Conservation (phyloP, 2,797 vertebrate species). For the Spinus olivaceus region DNA sequence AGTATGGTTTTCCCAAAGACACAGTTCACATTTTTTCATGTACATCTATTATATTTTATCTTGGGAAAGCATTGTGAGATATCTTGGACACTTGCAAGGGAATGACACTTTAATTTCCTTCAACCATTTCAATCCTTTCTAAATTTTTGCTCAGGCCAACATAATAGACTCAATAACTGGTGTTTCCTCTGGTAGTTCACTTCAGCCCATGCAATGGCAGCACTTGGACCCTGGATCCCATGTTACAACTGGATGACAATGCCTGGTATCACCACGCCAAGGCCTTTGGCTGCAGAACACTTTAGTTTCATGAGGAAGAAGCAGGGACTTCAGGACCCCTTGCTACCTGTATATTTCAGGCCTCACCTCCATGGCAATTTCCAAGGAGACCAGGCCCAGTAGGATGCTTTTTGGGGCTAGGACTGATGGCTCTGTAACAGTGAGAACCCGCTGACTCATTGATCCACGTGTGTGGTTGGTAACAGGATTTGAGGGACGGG, state of each 20-base stretch:
- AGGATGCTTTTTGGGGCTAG: neutral
- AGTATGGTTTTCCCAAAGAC: neutral
- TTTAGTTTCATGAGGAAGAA: neutral
- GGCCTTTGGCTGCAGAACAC: neutral
- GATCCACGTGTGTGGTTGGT: accelerated
- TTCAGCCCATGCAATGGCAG: neutral
- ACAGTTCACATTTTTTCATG: neutral
- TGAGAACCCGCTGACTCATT: neutral
- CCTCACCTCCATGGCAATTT: neutral
- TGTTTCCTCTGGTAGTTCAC: neutral
- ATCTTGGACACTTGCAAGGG: neutral
- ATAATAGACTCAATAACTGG: neutral
- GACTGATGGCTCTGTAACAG: neutral
- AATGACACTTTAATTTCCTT: neutral
- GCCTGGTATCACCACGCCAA: accelerated
- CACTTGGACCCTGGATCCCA: neutral
- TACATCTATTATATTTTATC: neutral
- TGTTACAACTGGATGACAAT: neutral
- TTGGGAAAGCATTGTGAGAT: neutral
- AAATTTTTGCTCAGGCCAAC: neutral
- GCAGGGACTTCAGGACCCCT: neutral
- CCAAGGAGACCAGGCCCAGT: neutral
- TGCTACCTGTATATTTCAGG: neutral
- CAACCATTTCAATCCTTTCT: neutral
- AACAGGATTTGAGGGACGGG: neutral